Evolutionary conservation across 2,797 vertebrate species (phyloP).

Genomic region (Rhinophrynus dorsalis): DNA sequence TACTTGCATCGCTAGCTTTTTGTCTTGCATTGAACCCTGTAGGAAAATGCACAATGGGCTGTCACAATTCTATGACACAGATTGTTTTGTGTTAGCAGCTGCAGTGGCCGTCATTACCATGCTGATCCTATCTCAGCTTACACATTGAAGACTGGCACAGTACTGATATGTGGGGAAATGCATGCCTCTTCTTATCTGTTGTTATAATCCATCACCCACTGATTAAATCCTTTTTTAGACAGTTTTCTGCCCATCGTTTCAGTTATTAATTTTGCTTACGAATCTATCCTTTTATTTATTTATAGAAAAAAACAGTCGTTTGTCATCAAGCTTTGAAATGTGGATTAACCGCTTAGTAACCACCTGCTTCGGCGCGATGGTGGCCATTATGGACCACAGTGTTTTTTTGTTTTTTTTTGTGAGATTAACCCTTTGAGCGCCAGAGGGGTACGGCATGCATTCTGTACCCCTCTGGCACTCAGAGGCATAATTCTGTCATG

Average conservation of each 20-base stretch:
- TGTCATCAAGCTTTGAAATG: too few relatives aligned
- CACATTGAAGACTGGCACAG: not conserved
- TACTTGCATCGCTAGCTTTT: conserved; percentile 6
- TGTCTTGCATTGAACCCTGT: conserved; percentile 7
- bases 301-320: too few relatives aligned
- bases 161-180: conserved; percentile 11
- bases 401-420: too few relatives aligned
- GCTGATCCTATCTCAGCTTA: conserved; percentile 8
- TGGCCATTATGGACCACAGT: too few relatives aligned
- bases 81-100: conserved; percentile 9
- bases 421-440: too few relatives aligned
- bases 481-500: too few relatives aligned
- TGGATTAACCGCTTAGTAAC: too few relatives aligned
- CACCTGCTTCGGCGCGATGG: too few relatives aligned
- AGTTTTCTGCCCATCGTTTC: conserved; percentile 1
- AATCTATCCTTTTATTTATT: too few relatives aligned
- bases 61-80: not conserved
- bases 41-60: not conserved
- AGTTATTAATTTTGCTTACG: not conserved
- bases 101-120: not conserved
- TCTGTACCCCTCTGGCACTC: too few relatives aligned
- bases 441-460: too few relatives aligned
- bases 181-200: not conserved
- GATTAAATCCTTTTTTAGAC: not conserved
- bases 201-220: not conserved